These are phyloP conservation scores for Melanerpes formicivorus DNA, from an alignment of 2,113 vertebrate species.

Conservation along the genomic window DNA sequence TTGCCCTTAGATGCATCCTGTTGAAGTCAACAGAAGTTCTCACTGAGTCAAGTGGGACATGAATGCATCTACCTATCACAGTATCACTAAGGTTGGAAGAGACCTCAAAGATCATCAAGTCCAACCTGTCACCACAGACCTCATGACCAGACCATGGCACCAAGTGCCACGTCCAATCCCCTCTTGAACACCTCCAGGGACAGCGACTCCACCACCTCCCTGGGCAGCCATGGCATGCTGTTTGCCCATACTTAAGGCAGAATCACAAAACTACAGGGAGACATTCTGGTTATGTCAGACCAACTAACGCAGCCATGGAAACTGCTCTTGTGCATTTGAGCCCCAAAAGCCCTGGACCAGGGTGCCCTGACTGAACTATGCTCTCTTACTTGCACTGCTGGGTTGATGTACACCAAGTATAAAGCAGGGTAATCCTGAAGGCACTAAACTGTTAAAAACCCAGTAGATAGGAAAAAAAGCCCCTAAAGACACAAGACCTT, in stretches of 20 bases:
- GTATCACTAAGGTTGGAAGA: no score
- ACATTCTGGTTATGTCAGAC: not conserved
- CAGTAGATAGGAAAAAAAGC: not conserved
- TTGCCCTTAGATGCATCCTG: not conserved
- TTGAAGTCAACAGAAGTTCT: not conserved
- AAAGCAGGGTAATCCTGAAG: not conserved
- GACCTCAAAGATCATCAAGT: no score
- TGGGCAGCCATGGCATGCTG: not conserved
- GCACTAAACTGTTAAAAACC: not conserved
- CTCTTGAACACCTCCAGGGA: no score
- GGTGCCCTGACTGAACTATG: fast-evolving
- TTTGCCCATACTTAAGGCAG: not conserved
- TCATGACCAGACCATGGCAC: no score
- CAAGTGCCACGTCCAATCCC: no score
- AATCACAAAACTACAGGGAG: not conserved
- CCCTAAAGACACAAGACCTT: not conserved
- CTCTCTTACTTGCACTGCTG: not conserved
- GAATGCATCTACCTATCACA: not conserved
- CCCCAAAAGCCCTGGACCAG: not conserved
- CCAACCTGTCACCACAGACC: no score
- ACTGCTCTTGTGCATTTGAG: fast-evolving
- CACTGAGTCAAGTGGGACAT: not conserved
- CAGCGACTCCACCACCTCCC: no score
- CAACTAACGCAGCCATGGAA: not conserved
- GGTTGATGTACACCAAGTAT: not conserved